Percentiles rank a stretch among this genome's conserved stretches.
Evolutionary conservation across 2,888 invertebrate genomes (phyloP).

Genomic region (Drosophila gaucha): DNA sequence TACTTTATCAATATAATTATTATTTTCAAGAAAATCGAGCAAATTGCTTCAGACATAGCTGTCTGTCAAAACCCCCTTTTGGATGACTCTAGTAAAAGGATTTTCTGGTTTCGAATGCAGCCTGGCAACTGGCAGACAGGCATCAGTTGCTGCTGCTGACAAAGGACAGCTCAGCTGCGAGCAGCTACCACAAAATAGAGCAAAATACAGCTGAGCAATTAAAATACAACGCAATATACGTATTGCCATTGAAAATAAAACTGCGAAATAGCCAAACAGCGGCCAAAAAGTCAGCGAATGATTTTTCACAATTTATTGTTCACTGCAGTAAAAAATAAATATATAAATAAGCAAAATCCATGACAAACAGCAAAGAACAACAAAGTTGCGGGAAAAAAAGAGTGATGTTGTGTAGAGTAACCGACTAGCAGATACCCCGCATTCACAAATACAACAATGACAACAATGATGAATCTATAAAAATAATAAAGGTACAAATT

Average conservation of each 20-base stretch:
- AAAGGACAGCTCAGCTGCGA: constrained; percentile 25
- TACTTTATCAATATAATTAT: too few relatives aligned
- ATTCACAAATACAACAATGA: neutral
- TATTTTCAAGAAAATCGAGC: too few relatives aligned
- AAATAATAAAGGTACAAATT: too few relatives aligned
- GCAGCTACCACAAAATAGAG: constrained; percentile 39
- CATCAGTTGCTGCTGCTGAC: constrained; percentile 42
- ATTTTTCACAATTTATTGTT: constrained; percentile 54
- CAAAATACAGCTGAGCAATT: constrained; percentile 58
- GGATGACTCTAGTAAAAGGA: constrained; percentile 18
- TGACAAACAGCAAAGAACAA: constrained; percentile 15
- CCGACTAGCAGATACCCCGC: neutral
- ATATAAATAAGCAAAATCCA: constrained; percentile 40
- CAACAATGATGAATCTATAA: too few relatives aligned
- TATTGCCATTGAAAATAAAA: constrained; percentile 3
- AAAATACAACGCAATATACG: constrained; percentile 54
- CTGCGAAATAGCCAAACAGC: neutral
- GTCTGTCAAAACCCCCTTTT: neutral
- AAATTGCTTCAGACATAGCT: too few relatives aligned
- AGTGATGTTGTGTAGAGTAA: too few relatives aligned
- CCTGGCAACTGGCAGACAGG: constrained; percentile 31
- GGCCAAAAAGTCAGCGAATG: constrained; percentile 66
- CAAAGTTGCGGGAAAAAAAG: constrained; percentile 11
- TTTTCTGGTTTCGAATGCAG: constrained; percentile 1
- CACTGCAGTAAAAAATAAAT: constrained; percentile 41